Evolutionary conservation across 2,797 vertebrate species (phyloP).

Genomic region (Takifugu rubripes): DNA sequence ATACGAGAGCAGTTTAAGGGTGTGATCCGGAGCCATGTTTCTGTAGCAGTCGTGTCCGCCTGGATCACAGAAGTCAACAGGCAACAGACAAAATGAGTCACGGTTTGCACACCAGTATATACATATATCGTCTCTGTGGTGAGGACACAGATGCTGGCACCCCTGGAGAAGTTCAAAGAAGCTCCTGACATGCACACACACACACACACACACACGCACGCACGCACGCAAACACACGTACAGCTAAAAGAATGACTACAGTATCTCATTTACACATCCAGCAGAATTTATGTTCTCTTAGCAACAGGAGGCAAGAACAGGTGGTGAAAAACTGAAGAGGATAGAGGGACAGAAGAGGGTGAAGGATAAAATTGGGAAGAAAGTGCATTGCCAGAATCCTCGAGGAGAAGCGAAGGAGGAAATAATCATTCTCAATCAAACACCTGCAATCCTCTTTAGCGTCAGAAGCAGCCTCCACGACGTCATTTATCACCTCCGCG

Average conservation of each 20-base stretch:
- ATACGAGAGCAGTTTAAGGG: no score
- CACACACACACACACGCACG: constrained; percentile 12
- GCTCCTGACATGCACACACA: constrained; percentile 26
- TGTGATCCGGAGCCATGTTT: no score
- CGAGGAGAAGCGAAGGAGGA: constrained; percentile 36
- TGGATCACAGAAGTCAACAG: no score
- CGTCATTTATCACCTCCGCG: constrained; percentile 33
- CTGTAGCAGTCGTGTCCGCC: no score
- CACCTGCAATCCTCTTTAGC: constrained; percentile 38
- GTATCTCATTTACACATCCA: constrained; percentile 24
- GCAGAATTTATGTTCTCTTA: constrained; percentile 32
- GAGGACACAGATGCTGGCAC: constrained; percentile 30
- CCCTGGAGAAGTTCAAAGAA: constrained; percentile 3
- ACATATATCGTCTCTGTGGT: constrained; percentile 27
- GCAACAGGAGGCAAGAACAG: constrained; percentile 39
- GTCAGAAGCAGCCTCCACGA: constrained; percentile 34
- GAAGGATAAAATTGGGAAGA: constrained; percentile 26
- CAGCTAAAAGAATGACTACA: constrained; percentile 4
- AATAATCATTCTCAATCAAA: constrained; percentile 57
- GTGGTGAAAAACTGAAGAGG: constrained; percentile 33
- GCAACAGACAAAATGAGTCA: background rate
- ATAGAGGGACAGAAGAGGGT: constrained; percentile 30
- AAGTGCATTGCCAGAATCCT: constrained; percentile 34
- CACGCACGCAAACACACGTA: constrained; percentile 15
- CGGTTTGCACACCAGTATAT: constrained; percentile 3